Evolutionary conservation across 2,888 invertebrate genomes (phyloP).

Genomic region (Sinopyrophorus schimmeli): DNA sequence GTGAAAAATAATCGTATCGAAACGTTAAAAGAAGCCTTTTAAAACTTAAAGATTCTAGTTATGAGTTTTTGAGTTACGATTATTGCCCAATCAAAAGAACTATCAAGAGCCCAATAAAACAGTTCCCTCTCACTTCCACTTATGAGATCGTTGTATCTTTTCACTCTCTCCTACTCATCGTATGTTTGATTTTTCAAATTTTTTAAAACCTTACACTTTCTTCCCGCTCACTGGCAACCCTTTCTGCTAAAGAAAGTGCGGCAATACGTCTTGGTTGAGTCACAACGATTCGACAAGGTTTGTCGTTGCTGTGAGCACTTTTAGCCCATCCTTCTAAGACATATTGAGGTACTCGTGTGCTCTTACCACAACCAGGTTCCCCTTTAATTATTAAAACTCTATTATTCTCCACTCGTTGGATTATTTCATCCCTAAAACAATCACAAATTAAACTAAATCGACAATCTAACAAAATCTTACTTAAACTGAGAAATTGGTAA

Average conservation of each 20-base stretch:
- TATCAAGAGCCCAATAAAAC: too few species aligned
- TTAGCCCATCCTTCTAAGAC: constrained; percentile 59
- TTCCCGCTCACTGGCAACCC: constrained; percentile 65
- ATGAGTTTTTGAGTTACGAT: too few species aligned
- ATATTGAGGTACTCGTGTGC: constrained; percentile 70
- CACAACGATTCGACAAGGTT: constrained; percentile 62
- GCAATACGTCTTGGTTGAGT: constrained; percentile 72
- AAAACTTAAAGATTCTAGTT: too few species aligned
- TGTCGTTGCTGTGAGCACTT: constrained; percentile 47
- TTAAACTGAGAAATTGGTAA: constrained; percentile 53
- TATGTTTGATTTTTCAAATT: too few species aligned
- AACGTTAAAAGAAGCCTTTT: too few species aligned
- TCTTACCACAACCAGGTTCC: constrained; percentile 76
- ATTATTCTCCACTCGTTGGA: constrained; percentile 57
- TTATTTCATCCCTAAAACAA: constrained; percentile 56
- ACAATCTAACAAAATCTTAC: constrained; percentile 48
- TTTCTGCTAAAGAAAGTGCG: constrained; percentile 67
- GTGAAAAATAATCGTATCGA: too few species aligned
- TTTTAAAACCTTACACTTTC: constrained; percentile 64
- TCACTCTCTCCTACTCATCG: too few species aligned
- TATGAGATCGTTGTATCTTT: too few species aligned
- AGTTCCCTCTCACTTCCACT: too few species aligned
- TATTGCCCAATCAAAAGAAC: too few species aligned
- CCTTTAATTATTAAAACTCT: constrained; percentile 67
- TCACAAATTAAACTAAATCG: background rate